phyloP scores from a whole-genome alignment of 2,888 invertebrate species.

The Tenthredo amoena region DNA sequence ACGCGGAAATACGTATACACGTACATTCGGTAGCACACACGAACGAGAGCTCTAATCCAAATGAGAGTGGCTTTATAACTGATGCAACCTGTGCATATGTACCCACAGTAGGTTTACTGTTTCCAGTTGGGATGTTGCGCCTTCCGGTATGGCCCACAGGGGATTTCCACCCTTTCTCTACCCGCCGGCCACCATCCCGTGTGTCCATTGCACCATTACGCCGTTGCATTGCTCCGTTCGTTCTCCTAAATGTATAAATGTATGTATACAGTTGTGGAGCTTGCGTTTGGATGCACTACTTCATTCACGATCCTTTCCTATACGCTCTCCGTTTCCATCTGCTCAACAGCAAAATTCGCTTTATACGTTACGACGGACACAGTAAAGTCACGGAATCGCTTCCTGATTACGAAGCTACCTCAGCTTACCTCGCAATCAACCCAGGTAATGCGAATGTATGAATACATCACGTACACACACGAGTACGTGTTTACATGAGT shows the following conservation, averaged over 20 bases:
- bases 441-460: not conserved
- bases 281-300: conserved; percentile 65
- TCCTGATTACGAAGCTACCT: conserved; percentile 26
- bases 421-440: conserved; percentile 1
- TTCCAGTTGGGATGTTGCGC: conserved; percentile 44
- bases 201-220: conserved; percentile 29
- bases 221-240: conserved; percentile 24
- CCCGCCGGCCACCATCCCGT: not conserved
- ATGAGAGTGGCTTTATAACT: conserved; percentile 48
- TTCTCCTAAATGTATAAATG: conserved; percentile 39
- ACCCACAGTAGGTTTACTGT: conserved; percentile 31
- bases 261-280: not conserved
- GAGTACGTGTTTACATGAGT: not conserved
- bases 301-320: conserved; percentile 61
- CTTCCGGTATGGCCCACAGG: conserved; percentile 44
- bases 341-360: conserved; percentile 75
- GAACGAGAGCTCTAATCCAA: conserved; percentile 31
- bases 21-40: not conserved
- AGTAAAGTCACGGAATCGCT: conserved; percentile 55
- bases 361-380: conserved; percentile 70
- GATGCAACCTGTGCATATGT: conserved; percentile 21
- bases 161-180: conserved; percentile 27
- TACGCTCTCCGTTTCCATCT: conserved; percentile 71
- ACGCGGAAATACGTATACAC: not conserved
- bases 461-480: not conserved